Evolutionary conservation across 2,888 invertebrate genomes (phyloP), one percentile per base, ranked within the genome.

Genomic region (Punctoribates punctum): DNA sequence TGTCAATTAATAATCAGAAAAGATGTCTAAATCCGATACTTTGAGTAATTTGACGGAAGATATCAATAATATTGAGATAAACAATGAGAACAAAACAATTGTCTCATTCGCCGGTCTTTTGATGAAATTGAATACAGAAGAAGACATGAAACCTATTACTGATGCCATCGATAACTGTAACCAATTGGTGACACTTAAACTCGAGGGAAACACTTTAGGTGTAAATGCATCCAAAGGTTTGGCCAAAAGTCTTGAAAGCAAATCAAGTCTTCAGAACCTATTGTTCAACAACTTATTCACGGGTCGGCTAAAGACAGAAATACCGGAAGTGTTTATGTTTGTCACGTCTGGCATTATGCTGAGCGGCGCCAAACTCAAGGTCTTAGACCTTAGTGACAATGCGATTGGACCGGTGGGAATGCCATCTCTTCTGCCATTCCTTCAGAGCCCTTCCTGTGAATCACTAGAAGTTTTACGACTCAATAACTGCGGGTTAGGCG

Each of bases 271-370:
- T 79, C 81, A 85, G 81, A 84, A 90, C 82, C 96, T 96, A 0
- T 84, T 92, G 75, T 97, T 96, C 92, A 95, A 94, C 78, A 97
- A 99, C 82, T 90, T 99, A 88, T 99, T 99, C 83, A 98, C 98
- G 0, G 93, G 97, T 0, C 87, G 99, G 73, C 88, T 94, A 85
- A 98, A 96, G 84, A 88, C 91, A 0, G 98, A 99, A 86, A 98
- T 99, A 82, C 98, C 98, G 0, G 87, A 89, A 57, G 95, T 97
- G 9, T 84, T 99, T 83, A 91, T 91, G 84, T 85, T 86, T 82
- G 62, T 78, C 60, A 57, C 74, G 13, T 46, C 87, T 70, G 95
- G 94, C 0, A 88, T 99, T 81, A 91, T 92, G 76, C 82, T 85
- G 6, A 93, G 96, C 0, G 89, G 90, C 0, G 93, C 93, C 0